Conservation (phyloP, 2,888 invertebrate genomes). For the Ennomos fuscantarius region DNA sequence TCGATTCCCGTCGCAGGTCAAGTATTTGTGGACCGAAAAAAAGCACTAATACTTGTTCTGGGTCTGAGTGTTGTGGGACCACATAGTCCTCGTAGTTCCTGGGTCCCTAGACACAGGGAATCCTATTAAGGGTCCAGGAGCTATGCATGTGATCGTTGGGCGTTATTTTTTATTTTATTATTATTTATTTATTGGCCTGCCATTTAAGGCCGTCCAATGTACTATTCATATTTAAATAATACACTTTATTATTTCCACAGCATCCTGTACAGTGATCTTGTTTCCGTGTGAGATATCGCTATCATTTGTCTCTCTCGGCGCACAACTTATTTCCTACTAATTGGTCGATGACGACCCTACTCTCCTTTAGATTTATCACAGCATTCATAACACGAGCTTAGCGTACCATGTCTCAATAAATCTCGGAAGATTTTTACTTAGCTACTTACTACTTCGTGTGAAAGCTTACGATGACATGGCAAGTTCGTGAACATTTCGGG, state of each 20-base stretch:
- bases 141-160: too few relatives aligned
- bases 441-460: not conserved
- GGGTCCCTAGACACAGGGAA: too few relatives aligned
- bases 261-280: constrained; percentile 37
- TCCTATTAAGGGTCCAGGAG: too few relatives aligned
- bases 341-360: constrained; percentile 39
- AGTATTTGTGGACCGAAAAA: too few relatives aligned
- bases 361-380: constrained; percentile 34
- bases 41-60: too few relatives aligned
- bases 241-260: not conserved
- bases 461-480: constrained; percentile 1
- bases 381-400: constrained; percentile 3
- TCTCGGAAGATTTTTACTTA: not conserved
- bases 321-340: constrained; percentile 41
- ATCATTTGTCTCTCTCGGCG: constrained; percentile 37
- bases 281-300: constrained; percentile 39
- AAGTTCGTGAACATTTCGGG: not conserved
- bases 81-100: too few relatives aligned
- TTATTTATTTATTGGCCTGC: too few relatives aligned
- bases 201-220: too few relatives aligned
- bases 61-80: too few relatives aligned
- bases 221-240: too few relatives aligned
- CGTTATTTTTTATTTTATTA: too few relatives aligned
- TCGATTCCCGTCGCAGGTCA: too few relatives aligned
- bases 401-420: constrained; percentile 9